Conservation (phyloP, 1,140 invertebrate species). For the Periplaneta americana region DNA sequence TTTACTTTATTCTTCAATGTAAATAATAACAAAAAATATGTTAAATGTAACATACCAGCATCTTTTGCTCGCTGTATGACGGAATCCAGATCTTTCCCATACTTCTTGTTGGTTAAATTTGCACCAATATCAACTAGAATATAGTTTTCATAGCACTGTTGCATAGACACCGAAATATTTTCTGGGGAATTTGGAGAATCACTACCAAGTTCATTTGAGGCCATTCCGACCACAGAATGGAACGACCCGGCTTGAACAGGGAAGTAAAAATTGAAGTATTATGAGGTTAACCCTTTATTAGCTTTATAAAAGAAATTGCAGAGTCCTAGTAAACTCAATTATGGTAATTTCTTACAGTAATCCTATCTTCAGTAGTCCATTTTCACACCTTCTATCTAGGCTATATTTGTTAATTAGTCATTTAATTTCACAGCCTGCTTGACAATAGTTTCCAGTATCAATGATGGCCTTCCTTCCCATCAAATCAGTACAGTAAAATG, state of each 20-base stretch:
- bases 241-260: background rate
- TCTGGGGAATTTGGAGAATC: background rate
- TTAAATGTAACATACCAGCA: constrained; percentile 54
- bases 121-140: constrained; percentile 90
- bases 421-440: too few relatives aligned
- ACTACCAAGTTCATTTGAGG: background rate
- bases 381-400: too few relatives aligned
- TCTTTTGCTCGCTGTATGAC: constrained; percentile 89
- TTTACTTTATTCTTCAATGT: background rate
- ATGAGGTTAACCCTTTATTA: too few relatives aligned
- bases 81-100: constrained; percentile 84
- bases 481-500: too few relatives aligned
- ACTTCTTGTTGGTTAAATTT: constrained; percentile 94
- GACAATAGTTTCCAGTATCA: too few relatives aligned
- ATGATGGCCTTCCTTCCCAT: too few relatives aligned
- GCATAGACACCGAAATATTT: constrained; percentile 33
- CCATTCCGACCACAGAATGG: background rate
- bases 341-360: too few relatives aligned
- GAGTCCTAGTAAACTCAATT: too few relatives aligned
- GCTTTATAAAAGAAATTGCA: too few relatives aligned
- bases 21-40: background rate
- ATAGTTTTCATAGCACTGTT: constrained; percentile 74
- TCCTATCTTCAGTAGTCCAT: too few relatives aligned
- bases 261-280: background rate
- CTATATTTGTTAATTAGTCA: too few relatives aligned